Base-by-base conservation (phyloP, 2,113 vertebrate species). In the Etheostoma spectabile region DNA sequence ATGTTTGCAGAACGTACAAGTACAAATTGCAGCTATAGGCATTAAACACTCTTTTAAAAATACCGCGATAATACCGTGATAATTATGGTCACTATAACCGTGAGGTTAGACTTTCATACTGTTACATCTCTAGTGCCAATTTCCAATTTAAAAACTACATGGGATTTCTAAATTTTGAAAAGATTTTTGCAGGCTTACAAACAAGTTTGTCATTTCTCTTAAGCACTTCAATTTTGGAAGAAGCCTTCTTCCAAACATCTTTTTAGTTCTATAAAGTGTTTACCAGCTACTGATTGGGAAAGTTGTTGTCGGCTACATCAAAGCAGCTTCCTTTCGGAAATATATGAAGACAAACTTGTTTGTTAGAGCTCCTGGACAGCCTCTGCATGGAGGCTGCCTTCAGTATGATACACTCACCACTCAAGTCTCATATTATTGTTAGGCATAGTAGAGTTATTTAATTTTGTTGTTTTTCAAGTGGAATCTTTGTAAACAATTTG, bases 261-360 rank as follows among this genome's bases (percentile, higher is more conserved):
- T 72, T 16, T 77, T 49, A 57, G 27, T 56, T 57, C n/a, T 48
- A n/a, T 52, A 22, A 69, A 65, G 64, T 24, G 1, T 30, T 57
- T 45, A 16, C 18, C 19, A 71, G 52, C 19, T 12, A 12, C 19
- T 35, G 8, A 21, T 74, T 45, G 8, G 18, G 65, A 5, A 53
- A 45, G 56, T 56, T n/a, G 22, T 30, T 66, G 59, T 27, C 3
- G 0, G n/a, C 13, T 27, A 48, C 27, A 35, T 80, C 45, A 81
- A 72, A 80, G 46, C 42, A 0, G 49, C 33, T 59, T 67, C 24
- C 7, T 76, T 15, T 51, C 24, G 18, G 55, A 65, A 46, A 52
- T 73, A 55, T 71, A 90, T 91, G 77, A 82, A 22, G 49, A 6
- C 52, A 64, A 62, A 87, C 82, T 35, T 59, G 83, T 88, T 86